Base-by-base conservation (phyloP, 53 echinoderm and acorn worm genomes). In the Echinarachnius parma region DNA sequence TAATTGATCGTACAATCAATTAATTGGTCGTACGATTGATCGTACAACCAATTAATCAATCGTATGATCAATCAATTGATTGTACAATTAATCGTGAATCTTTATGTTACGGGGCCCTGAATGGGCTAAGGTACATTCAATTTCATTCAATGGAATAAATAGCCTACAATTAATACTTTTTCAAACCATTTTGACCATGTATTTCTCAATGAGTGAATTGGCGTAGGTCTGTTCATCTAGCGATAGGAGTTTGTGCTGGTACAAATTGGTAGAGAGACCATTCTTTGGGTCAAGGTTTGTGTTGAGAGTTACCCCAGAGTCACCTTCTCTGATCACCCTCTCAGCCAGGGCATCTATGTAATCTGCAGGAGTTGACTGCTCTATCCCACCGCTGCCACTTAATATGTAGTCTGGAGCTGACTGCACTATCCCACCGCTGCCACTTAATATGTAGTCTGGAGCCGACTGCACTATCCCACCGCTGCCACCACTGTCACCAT, bases 171-270 rank as follows among this genome's bases (percentile, higher is more conserved):
- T n/a, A n/a, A n/a, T n/a, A n/a, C 20, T 14, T 19, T 50, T 50
- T 10, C 4, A 10, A 16, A 19, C 14, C 52, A 50, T 28, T 25
- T 76, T 71, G 9, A 63, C 59, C 44, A 93, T 37, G 71, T 93
- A 93, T 42, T 89, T 93, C 45, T 86, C 93, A 48, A 93, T 93
- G 53, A 93, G 75, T 23, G 89, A 81, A 78, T 93, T 93, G 1
- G 93, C 93, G 75, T 81, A 89, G 13, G 82, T 78, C 75, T 93
- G 89, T 19, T 93, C 89, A 9, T 86, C 80, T 28, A 59, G 62
- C 4, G 81, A 67, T 27, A 93, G 49, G 54, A 83, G 75, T 46
- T 35, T 47, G 61, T 93, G 89, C 14, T 82, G 47, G 71, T 89
- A 93, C 21, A 58, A 62, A 36, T 53, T 63, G 5, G 16, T 28